Percentiles rank a stretch among this genome's conserved stretches.
These are phyloP conservation scores for Pachypsylla venusta DNA, from an alignment of 1,140 invertebrate species.

Conservation along the genomic window DNA sequence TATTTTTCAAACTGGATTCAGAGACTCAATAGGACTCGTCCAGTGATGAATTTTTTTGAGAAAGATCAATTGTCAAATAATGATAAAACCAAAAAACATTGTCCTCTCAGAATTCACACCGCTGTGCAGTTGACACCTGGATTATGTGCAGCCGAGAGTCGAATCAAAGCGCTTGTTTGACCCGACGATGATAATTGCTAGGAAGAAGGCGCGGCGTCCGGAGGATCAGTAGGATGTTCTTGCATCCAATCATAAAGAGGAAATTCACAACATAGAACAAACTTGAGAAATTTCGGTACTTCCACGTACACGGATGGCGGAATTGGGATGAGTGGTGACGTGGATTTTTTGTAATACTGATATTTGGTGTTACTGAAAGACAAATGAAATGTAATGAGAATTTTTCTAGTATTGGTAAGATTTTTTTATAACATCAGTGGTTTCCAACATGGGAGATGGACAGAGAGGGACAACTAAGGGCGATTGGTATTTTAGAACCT, in stretches of 20 bases:
- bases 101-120: too few species aligned
- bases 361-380: constrained; percentile 59
- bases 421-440: too few species aligned
- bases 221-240: constrained; percentile 27
- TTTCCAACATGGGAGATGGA: too few species aligned
- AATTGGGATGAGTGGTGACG: constrained; percentile 73
- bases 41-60: too few species aligned
- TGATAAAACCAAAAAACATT: too few species aligned
- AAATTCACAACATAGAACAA: constrained; percentile 69
- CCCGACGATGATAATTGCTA: constrained; percentile 15
- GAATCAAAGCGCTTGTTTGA: constrained; percentile 15
- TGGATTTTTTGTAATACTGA: constrained; percentile 67
- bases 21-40: too few species aligned
- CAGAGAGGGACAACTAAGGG: too few species aligned
- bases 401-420: too few species aligned
- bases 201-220: constrained; percentile 17
- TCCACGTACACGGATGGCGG: constrained; percentile 68
- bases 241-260: constrained; percentile 65
- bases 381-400: too few species aligned
- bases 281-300: constrained; percentile 65
- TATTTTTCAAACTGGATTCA: too few species aligned
- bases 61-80: too few species aligned
- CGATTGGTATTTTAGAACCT: too few species aligned
- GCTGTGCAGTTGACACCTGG: neutral
- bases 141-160: constrained; percentile 11